Conservation (phyloP, 1,140 invertebrate genomes). For the Zaprionus kolodkinae region DNA sequence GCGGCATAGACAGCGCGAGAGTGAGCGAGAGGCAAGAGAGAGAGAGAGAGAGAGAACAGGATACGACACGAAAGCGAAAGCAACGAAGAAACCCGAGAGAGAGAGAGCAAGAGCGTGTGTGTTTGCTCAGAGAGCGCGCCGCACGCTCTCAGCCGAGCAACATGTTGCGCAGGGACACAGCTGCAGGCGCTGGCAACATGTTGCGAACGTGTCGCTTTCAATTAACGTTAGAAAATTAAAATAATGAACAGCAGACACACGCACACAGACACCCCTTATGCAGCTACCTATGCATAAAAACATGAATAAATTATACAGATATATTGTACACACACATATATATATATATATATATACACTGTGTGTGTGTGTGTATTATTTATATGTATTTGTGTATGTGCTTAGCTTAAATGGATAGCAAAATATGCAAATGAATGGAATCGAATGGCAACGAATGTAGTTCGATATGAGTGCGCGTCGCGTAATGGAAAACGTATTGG, state of each 20-base stretch:
- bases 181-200: conserved; percentile 43
- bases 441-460: conserved; percentile 45
- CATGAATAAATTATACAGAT: conserved; percentile 24
- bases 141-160: conserved; percentile 17
- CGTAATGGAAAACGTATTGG: conserved; percentile 33
- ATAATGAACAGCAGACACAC: conserved; percentile 64
- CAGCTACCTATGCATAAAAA: conserved; percentile 30
- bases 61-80: neutral
- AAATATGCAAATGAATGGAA: conserved; percentile 49
- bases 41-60: conserved; percentile 17
- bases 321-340: neutral
- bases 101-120: neutral
- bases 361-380: neutral
- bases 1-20: neutral
- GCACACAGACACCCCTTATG: conserved; percentile 2
- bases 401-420: neutral
- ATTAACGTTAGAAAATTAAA: conserved; percentile 76
- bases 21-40: conserved; percentile 16
- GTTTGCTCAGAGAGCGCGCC: neutral
- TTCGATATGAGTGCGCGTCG: conserved; percentile 27
- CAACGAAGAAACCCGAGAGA: neutral
- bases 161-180: conserved; percentile 45
- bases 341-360: conserved; percentile 25
- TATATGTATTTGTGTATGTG: neutral
- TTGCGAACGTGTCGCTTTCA: conserved; percentile 53